A percentile compares a stretch with the other conserved stretches of the same genome.
phyloP scores from a whole-genome alignment of 1,140 invertebrate genomes.

The Brachionus rubens region DNA sequence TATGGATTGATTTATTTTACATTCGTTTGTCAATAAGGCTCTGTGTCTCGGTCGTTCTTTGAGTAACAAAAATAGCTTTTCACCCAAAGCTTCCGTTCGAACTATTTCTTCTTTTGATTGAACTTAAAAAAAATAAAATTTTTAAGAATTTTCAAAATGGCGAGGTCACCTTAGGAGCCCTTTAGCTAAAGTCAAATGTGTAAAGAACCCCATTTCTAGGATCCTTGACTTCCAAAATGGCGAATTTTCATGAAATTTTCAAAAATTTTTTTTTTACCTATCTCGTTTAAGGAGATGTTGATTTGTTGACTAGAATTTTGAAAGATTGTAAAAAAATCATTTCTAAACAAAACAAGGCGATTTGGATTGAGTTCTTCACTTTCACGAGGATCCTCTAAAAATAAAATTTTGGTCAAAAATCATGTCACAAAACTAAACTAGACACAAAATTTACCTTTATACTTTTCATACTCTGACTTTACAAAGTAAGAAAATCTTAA shows the following conservation, averaged over 20 bases:
- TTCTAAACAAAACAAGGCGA: conserved; percentile 21
- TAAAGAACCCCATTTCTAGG: no score
- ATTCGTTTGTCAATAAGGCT: conserved; percentile 42
- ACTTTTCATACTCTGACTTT: conserved; percentile 33
- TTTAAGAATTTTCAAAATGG: no score
- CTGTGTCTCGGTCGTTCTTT: conserved; percentile 44
- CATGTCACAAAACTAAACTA: no score
- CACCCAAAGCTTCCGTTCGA: conserved; percentile 46
- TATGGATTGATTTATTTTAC: conserved; percentile 39
- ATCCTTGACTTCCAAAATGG: no score
- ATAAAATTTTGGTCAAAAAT: background rate
- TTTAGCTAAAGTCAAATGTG: no score
- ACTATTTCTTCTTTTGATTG: conserved; percentile 32
- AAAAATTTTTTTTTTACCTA: conserved; percentile 1
- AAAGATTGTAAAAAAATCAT: conserved; percentile 45
- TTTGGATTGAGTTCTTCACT: conserved; percentile 24
- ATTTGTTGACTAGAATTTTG: conserved; percentile 2
- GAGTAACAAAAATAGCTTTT: conserved; percentile 27
- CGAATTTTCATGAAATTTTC: background rate
- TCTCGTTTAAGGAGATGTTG: conserved; percentile 38
- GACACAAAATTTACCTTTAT: background rate
- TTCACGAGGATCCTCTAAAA: conserved; percentile 3
- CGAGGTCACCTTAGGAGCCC: no score
- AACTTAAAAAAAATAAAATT: background rate
- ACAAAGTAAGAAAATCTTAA: conserved; percentile 43